Base-by-base conservation (phyloP, 2,888 invertebrate genomes). In the Lumbricus terrestris region DNA sequence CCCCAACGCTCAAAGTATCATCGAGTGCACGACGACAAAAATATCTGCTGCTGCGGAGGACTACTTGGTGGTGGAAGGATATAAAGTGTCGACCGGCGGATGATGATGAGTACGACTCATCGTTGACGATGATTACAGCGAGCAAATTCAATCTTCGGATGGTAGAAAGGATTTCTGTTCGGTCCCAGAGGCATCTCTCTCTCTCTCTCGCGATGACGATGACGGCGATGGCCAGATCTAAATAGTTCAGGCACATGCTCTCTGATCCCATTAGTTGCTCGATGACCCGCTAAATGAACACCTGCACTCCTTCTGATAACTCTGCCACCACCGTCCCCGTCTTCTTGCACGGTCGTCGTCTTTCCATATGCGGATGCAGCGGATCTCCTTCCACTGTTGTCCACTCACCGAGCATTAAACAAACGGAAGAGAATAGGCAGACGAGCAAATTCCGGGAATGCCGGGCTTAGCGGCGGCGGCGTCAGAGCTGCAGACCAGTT, bases 171-270 rank as follows among this genome's bases (percentile, higher is more conserved):
- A 69, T 69, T 6, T 69, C 69, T 8, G 4, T 69, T n/a, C 11
- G 69, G n/a, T 69, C 69, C 69, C 69, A 69, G 69, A 69, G 69
- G 69, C 29, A 69, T 69, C 69, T n/a, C n/a, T n/a, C n/a, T n/a
- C n/a, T n/a, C n/a, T n/a, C n/a, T n/a, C n/a, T n/a, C n/a, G n/a
- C n/a, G n/a, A n/a, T n/a, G n/a, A n/a, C n/a, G n/a, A n/a, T n/a
- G n/a, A n/a, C n/a, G n/a, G 13, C n/a, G 29, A n/a, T n/a, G 1
- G n/a, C 69, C 69, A 69, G 69, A 69, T 69, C 69, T 69, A n/a
- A 69, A 69, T 69, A n/a, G 69, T 69, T 69, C 69, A 69, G 69
- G 69, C 69, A 69, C 69, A 69, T 69, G 69, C n/a, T 69, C 69
- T 69, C n/a, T 69, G 69, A 69, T 69, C 69, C 69, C 69, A 69